Percentiles rank a stretch among this genome's conserved stretches.
These are phyloP conservation scores for Hapalemur alaotrensis DNA, from an alignment of 2,797 vertebrate genomes.

Conservation along the genomic window DNA sequence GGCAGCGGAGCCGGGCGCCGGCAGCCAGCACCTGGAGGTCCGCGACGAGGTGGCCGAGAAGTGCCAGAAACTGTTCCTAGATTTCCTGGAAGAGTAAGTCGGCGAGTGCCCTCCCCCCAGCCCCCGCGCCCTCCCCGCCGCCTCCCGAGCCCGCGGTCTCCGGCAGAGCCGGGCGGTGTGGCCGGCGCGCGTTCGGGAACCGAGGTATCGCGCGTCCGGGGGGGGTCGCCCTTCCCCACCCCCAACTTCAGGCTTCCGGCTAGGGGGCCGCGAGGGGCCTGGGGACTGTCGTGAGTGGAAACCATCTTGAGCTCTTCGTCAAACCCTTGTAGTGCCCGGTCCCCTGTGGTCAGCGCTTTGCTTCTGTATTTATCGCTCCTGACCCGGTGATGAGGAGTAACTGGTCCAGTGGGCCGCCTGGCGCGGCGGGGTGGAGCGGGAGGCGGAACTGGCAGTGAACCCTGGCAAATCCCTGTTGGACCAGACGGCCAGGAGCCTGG, in stretches of 20 bases:
- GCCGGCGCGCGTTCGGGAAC: background rate
- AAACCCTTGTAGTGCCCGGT: background rate
- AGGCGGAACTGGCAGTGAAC: background rate
- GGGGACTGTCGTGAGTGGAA: background rate
- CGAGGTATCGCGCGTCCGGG: background rate
- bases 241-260: background rate
- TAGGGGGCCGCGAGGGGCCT: fast-evolving
- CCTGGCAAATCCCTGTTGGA: background rate
- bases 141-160: fast-evolving
- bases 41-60: constrained; percentile 98
- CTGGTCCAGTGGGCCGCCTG: background rate
- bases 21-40: constrained; percentile 85
- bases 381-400: no score
- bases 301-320: background rate
- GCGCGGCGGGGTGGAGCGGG: background rate
- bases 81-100: constrained; percentile 98
- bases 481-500: background rate
- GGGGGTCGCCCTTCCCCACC: background rate
- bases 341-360: background rate
- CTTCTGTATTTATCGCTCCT: fast-evolving
- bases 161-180: background rate
- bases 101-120: no score
- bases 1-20: constrained; percentile 84
- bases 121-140: background rate
- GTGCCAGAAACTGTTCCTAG: constrained; percentile 98